phyloP scores from a whole-genome alignment of 2,113 vertebrate genomes.

The Saccopteryx bilineata region DNA sequence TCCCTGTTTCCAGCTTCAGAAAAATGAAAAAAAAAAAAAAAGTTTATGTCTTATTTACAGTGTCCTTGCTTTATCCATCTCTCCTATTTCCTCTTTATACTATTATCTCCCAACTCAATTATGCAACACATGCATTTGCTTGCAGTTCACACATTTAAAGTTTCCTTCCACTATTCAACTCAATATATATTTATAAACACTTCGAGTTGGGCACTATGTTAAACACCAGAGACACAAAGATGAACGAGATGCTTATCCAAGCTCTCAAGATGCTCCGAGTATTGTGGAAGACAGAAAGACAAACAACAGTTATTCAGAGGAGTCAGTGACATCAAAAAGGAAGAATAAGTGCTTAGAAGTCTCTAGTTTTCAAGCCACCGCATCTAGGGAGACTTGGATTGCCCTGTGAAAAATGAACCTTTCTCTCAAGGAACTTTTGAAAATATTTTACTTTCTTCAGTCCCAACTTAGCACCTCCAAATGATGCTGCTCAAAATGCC shows the following conservation, averaged over 20 bases:
- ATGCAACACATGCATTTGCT: background rate
- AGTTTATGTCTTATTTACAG: background rate
- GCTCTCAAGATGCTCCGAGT: constrained; percentile 39
- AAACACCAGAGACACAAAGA: constrained; percentile 1
- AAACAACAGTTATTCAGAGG: constrained; percentile 26
- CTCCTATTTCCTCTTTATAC: background rate
- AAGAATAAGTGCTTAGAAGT: constrained; percentile 11
- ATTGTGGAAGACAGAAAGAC: constrained; percentile 1
- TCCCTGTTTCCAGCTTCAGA: too few relatives aligned
- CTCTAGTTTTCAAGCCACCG: background rate
- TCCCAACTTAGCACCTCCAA: constrained; percentile 62
- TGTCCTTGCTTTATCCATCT: background rate
- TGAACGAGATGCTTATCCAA: background rate
- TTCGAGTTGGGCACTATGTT: background rate
- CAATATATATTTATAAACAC: constrained; percentile 40
- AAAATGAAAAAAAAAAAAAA: too few relatives aligned
- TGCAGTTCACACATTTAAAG: background rate
- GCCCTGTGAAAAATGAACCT: constrained; percentile 53
- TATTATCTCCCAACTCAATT: constrained; percentile 30
- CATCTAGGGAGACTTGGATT: background rate
- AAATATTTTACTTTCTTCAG: constrained; percentile 64
- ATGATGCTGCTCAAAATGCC: constrained; percentile 58
- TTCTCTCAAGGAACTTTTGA: constrained; percentile 59
- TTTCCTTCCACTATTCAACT: constrained; percentile 30
- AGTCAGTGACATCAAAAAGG: constrained; percentile 12